Percentiles rank a stretch among this genome's conserved stretches.
Evolutionary conservation across 2,797 vertebrate species (phyloP).

Genomic region (Melanotaenia parkinsoni): DNA sequence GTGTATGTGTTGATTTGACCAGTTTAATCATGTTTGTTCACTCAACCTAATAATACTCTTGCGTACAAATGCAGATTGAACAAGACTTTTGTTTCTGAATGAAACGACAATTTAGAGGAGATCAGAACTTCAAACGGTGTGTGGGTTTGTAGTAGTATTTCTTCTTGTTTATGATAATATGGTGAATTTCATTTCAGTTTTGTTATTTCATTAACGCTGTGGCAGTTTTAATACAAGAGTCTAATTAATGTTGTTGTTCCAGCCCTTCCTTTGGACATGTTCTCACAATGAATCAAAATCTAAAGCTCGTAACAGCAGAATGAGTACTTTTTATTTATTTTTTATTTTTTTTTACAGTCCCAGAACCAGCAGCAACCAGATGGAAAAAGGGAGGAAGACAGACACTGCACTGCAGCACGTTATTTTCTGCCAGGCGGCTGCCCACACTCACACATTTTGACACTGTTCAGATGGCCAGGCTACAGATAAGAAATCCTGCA

Average conservation of each 20-base stretch:
- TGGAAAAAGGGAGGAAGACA: constrained; percentile 59
- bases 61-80: constrained; percentile 30
- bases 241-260: constrained; percentile 41
- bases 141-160: constrained; percentile 21
- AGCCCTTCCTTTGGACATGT: constrained; percentile 29
- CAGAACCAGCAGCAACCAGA: constrained; percentile 62
- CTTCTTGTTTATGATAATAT: constrained; percentile 21
- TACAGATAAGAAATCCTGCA: constrained; percentile 48
- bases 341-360: constrained; percentile 28
- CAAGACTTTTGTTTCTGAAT: constrained; percentile 11
- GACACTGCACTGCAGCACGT: constrained; percentile 79
- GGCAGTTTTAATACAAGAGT: constrained; percentile 24
- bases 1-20: constrained; percentile 30
- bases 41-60: constrained; percentile 44
- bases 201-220: constrained; percentile 37
- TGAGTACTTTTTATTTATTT: constrained; percentile 20
- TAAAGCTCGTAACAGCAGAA: constrained; percentile 34
- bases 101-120: constrained; percentile 4
- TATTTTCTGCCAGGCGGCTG: constrained; percentile 59
- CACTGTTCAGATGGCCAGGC: constrained; percentile 39
- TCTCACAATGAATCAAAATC: constrained; percentile 43
- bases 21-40: constrained; percentile 48
- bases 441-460: constrained; percentile 49
- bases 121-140: constrained; percentile 17
- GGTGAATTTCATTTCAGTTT: constrained; percentile 12